Base-by-base conservation (phyloP, 2,888 invertebrate genomes). In the Antheraea assamensis region DNA sequence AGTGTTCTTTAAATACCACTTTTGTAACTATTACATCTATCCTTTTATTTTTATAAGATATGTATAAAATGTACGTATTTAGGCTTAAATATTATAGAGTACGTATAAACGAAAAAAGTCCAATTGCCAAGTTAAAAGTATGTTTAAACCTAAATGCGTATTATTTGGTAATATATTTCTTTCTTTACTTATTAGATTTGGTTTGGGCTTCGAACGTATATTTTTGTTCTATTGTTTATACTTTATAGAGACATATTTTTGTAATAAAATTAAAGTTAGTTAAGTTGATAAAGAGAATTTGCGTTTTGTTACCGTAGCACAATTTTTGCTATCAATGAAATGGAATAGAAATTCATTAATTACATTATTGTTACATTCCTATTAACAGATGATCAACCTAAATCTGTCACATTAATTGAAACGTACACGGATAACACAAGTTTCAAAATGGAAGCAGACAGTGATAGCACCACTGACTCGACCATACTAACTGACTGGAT, bases 381-480 rank as follows among this genome's bases (percentile, higher is more conserved):
- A 93, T 94, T 93, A 94, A 94, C 94, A 94, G 94, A 94, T 94
- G 93, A 89, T 84, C 88, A 88, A 87, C 89, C 90, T 91, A 92
- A 90, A 91, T 86, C 88, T 92, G 80, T 90, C 89, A 89, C 90
- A 94, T 92, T 94, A 94, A 93, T 92, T 81, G 93, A 93, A 90
- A 90, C 87, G 85, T 81, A 88, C 88, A 85, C 84, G 84, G 87
- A 90, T 82, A 84, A 80, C 79, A 84, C 84, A 74, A 88, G 88
- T 79, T 86, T 87, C 73, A 84, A 86, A 75, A 78, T 82, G 82
- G 88, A 81, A 85, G 83, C 81, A 82, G 83, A 83, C 78, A 85
- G 77, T 76, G 83, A 86, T 80, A 80, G 80, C 77, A 82, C 81
- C 75, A 81, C 83, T 80, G 85, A 87, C 75, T 78, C 76, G 72